Conservation (phyloP, 2,113 vertebrate species). For the Cryptomyrus ogoouensis region DNA sequence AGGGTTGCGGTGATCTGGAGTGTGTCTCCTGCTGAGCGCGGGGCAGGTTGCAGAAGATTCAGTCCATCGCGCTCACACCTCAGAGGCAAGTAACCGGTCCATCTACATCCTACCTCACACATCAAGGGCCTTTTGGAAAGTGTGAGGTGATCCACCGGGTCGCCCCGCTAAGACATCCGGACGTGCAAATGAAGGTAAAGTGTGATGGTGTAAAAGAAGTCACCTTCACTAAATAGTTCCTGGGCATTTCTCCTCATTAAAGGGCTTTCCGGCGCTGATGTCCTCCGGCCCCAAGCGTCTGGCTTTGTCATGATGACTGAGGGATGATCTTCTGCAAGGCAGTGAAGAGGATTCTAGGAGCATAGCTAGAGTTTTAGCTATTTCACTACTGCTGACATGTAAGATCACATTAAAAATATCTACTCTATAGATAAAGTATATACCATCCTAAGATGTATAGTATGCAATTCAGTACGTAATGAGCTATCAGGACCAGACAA, state of each 20-base stretch:
- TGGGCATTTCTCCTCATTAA: not conserved
- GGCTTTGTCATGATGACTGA: not conserved
- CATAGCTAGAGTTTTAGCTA: not conserved
- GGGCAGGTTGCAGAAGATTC: not conserved
- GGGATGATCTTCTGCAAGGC: not conserved
- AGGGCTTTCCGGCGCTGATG: not conserved
- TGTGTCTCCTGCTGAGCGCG: not conserved
- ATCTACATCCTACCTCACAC: not conserved
- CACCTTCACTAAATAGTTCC: conserved; percentile 8
- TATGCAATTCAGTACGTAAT: not conserved
- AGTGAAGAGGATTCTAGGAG: not conserved
- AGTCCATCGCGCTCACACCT: not conserved
- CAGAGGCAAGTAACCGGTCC: not conserved
- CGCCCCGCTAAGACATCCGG: not conserved
- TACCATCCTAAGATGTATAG: not conserved
- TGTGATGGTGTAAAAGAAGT: not conserved
- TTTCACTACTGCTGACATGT: not conserved
- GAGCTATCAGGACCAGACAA: not conserved
- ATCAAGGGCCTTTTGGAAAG: not conserved
- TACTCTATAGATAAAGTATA: not conserved
- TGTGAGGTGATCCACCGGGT: not conserved
- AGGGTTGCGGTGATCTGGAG: not conserved
- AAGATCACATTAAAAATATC: not conserved
- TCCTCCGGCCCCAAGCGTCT: not conserved
- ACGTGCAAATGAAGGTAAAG: not conserved